Conservation (phyloP, 2,113 vertebrate species). For the Acanthisitta chloris region DNA sequence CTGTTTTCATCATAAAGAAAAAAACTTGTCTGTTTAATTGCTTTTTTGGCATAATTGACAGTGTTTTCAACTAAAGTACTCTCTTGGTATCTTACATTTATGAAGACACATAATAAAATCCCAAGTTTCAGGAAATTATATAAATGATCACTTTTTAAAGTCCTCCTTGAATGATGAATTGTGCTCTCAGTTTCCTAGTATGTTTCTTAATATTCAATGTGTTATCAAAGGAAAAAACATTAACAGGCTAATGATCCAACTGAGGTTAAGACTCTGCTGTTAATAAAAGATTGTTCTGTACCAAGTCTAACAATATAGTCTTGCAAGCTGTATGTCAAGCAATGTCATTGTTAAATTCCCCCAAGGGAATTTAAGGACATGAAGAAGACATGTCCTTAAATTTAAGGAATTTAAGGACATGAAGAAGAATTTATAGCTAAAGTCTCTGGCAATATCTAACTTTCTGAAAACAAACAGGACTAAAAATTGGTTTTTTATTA, state of each 20-base stretch:
- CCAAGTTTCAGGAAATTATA: not conserved
- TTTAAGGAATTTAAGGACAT: too few species aligned
- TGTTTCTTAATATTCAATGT: not conserved
- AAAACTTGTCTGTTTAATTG: not conserved
- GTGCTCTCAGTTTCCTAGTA: not conserved
- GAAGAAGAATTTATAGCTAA: not conserved
- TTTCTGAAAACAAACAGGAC: not conserved
- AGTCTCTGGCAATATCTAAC: not conserved
- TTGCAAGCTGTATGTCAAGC: not conserved
- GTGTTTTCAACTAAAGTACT: not conserved
- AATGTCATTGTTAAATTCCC: not conserved
- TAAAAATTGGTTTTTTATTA: not conserved
- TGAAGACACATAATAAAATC: not conserved
- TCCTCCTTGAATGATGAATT: not conserved
- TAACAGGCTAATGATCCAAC: not conserved
- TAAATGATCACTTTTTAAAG: not conserved
- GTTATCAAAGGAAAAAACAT: not conserved
- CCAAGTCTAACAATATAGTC: not conserved
- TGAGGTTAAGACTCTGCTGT: not conserved
- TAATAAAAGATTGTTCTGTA: not conserved
- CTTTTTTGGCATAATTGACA: not conserved
- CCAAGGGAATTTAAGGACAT: too few species aligned
- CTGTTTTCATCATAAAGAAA: not conserved
- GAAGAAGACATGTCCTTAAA: too few species aligned
- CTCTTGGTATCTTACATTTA: not conserved